phyloP scores from a whole-genome alignment of 2,113 vertebrate species.

The Ophthalmolycus amberensis region DNA sequence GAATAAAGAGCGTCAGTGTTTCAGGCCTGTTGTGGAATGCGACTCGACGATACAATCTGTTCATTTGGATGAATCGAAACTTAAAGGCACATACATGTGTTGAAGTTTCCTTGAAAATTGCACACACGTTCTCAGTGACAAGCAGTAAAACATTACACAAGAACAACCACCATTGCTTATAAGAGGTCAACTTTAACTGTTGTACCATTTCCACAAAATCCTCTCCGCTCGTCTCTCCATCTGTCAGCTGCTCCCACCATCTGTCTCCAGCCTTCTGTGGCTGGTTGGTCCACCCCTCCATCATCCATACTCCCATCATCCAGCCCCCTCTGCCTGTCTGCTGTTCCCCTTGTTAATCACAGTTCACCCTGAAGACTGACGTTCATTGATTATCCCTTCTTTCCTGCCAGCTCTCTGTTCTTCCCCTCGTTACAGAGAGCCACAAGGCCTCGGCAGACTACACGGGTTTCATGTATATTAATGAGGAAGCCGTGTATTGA shows the following conservation, averaged over 20 bases:
- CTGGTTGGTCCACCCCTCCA: constrained; percentile 23
- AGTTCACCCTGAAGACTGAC: constrained; percentile 8
- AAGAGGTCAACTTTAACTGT: constrained; percentile 12
- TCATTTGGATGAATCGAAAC: background rate
- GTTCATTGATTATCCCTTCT: constrained; percentile 40
- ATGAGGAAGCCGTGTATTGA: constrained; percentile 27
- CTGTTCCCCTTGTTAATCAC: constrained; percentile 32
- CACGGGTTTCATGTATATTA: constrained; percentile 13
- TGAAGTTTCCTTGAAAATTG: background rate
- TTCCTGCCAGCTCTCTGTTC: background rate
- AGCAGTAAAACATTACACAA: too few species aligned
- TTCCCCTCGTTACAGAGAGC: background rate
- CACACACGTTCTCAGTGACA: too few species aligned
- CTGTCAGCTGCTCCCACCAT: constrained; percentile 57
- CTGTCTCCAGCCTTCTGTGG: constrained; percentile 53
- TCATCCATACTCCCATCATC: constrained; percentile 10
- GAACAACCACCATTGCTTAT: too few species aligned
- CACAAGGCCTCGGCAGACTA: background rate
- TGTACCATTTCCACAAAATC: constrained; percentile 30
- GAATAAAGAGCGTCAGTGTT: background rate
- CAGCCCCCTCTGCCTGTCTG: background rate
- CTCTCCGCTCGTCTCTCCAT: constrained; percentile 57
- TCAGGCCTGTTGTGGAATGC: background rate
- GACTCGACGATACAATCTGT: background rate
- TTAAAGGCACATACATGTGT: background rate